phyloP scores from a whole-genome alignment of 2,888 invertebrate genomes.

The Nemoura dubitans region DNA sequence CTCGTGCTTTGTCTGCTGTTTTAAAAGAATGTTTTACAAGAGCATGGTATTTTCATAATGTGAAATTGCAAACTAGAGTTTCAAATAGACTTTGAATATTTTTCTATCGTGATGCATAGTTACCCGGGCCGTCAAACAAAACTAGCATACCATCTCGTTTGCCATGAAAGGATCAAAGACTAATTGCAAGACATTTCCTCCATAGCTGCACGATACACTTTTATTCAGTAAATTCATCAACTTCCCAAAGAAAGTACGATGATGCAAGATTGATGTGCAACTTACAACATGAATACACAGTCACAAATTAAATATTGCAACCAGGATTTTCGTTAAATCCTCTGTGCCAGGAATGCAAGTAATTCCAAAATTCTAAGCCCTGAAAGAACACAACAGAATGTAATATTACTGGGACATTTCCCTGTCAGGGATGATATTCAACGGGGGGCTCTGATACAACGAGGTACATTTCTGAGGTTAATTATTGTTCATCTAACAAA shows the following conservation, averaged over 20 bases:
- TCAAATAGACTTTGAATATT: neutral
- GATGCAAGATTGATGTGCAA: neutral
- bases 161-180: neutral
- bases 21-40: neutral
- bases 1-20: neutral
- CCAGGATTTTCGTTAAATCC: neutral
- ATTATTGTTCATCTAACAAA: too few relatives aligned
- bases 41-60: neutral
- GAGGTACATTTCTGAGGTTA: too few relatives aligned
- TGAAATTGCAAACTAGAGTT: neutral
- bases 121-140: neutral
- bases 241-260: neutral
- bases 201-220: neutral
- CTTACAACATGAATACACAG: neutral
- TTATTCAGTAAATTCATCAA: neutral
- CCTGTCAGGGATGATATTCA: too few relatives aligned
- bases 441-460: too few relatives aligned
- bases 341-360: neutral
- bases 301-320: neutral
- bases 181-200: neutral
- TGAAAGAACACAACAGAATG: neutral
- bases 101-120: neutral
- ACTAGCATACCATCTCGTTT: neutral
- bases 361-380: neutral
- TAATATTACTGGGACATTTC: neutral